These are phyloP conservation scores for Diachasma alloeum DNA, from an alignment of 1,140 invertebrate species.

Conservation along the genomic window DNA sequence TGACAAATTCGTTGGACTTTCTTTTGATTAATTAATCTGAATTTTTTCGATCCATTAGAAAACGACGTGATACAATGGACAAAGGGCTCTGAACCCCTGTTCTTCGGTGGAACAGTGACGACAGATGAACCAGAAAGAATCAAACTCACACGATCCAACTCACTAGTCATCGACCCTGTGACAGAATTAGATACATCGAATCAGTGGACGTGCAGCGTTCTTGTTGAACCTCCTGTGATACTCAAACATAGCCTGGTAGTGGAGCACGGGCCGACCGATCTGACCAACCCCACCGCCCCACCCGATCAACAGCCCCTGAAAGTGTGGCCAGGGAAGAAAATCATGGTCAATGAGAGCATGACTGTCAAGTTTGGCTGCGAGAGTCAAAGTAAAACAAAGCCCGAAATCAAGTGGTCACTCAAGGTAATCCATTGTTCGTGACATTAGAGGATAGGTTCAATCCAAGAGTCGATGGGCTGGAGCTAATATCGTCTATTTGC, in stretches of 20 bases:
- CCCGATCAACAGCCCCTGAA: conserved; percentile 31
- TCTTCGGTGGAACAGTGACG: conserved; percentile 15
- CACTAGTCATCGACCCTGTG: conserved; percentile 39
- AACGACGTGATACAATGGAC: conserved; percentile 34
- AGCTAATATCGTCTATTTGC: conserved; percentile 23
- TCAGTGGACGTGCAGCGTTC: conserved; percentile 42
- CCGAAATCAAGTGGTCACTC: conserved; percentile 48
- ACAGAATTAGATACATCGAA: conserved; percentile 35
- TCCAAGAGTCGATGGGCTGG: background rate
- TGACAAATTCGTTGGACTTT: background rate
- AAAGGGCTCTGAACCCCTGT: conserved; percentile 35
- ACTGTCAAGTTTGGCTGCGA: conserved; percentile 39
- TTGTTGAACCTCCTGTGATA: background rate
- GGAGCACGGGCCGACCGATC: background rate
- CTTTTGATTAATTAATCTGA: background rate
- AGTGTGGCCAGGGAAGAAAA: conserved; percentile 24
- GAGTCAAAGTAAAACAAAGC: conserved; percentile 5
- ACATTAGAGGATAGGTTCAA: background rate
- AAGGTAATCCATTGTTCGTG: conserved; percentile 39
- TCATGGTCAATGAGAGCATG: conserved; percentile 32
- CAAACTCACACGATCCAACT: conserved; percentile 26
- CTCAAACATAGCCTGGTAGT: conserved; percentile 42
- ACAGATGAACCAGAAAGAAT: conserved; percentile 26
- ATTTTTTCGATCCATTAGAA: conserved; percentile 34
- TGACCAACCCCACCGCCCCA: no score